Evolutionary conservation across 2,797 vertebrate species (phyloP).

Genomic region (Trichosurus vulpecula): DNA sequence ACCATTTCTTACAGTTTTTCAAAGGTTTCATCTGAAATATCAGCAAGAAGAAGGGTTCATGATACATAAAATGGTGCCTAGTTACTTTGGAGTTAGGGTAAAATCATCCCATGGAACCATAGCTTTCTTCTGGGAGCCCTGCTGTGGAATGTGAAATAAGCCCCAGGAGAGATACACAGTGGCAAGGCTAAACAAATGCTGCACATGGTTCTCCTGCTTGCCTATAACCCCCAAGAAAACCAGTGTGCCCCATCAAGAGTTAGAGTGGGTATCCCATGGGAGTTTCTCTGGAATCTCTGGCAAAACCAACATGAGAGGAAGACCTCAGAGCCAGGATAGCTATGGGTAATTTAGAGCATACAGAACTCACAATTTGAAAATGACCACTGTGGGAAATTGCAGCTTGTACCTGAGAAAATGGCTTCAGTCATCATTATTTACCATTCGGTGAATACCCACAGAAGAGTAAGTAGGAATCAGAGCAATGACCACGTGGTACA

Average conservation of each 20-base stretch:
- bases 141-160: constrained; percentile 37
- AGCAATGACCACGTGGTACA: too few relatives aligned
- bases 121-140: constrained; percentile 46
- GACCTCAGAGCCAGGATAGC: too few relatives aligned
- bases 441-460: too few relatives aligned
- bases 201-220: rapidly evolving
- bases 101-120: background rate
- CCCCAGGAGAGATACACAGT: constrained; percentile 26
- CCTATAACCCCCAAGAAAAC: background rate
- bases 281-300: background rate
- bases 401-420: too few relatives aligned
- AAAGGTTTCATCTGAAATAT: background rate
- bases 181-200: background rate
- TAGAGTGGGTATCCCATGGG: background rate
- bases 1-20: background rate
- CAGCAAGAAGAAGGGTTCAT: background rate
- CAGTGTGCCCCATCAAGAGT: background rate
- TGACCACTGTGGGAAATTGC: too few relatives aligned
- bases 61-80: constrained; percentile 37
- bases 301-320: background rate
- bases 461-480: too few relatives aligned
- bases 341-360: too few relatives aligned
- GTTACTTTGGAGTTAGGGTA: constrained; percentile 25
- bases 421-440: too few relatives aligned
- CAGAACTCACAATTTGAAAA: too few relatives aligned